phyloP scores from a whole-genome alignment of 2,888 invertebrate species.

The Ernsta delagoae region DNA sequence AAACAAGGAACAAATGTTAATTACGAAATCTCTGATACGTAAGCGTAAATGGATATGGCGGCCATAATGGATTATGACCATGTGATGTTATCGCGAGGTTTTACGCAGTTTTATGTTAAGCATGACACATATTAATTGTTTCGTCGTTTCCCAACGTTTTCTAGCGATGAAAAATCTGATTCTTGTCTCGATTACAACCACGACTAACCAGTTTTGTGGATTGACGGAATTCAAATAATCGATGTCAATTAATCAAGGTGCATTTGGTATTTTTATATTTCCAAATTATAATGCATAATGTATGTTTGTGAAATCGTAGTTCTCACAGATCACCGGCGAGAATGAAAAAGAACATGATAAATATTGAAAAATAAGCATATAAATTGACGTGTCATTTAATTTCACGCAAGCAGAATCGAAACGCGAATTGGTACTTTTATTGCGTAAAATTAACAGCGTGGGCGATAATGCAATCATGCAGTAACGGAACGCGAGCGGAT shows the following conservation, averaged over 20 bases:
- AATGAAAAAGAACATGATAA: slow-evolving; percentile 16
- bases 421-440: slow-evolving; percentile 39
- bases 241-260: slow-evolving; percentile 62
- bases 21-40: slow-evolving; percentile 31
- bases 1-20: slow-evolving; percentile 1
- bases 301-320: slow-evolving; percentile 16
- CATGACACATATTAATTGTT: slow-evolving; percentile 79
- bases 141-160: slow-evolving; percentile 66
- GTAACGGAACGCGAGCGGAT: slow-evolving; percentile 79
- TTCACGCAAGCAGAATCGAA: slow-evolving; percentile 33
- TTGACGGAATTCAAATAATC: slow-evolving; percentile 69
- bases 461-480: slow-evolving; percentile 53
- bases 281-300: slow-evolving; percentile 28
- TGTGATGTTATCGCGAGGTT: slow-evolving; percentile 36
- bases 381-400: slow-evolving; percentile 36
- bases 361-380: slow-evolving; percentile 7
- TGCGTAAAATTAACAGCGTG: slow-evolving; percentile 39
- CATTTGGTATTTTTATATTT: slow-evolving; percentile 34
- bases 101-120: slow-evolving; percentile 51
- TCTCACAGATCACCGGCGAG: background rate
- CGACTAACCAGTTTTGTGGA: slow-evolving; percentile 63
- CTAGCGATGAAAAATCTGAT: slow-evolving; percentile 57
- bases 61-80: slow-evolving; percentile 30
- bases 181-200: slow-evolving; percentile 65
- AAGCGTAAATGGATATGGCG: slow-evolving; percentile 32